Base-by-base conservation (phyloP, 2,113 vertebrate species). In the Salvelinus fontinalis region DNA sequence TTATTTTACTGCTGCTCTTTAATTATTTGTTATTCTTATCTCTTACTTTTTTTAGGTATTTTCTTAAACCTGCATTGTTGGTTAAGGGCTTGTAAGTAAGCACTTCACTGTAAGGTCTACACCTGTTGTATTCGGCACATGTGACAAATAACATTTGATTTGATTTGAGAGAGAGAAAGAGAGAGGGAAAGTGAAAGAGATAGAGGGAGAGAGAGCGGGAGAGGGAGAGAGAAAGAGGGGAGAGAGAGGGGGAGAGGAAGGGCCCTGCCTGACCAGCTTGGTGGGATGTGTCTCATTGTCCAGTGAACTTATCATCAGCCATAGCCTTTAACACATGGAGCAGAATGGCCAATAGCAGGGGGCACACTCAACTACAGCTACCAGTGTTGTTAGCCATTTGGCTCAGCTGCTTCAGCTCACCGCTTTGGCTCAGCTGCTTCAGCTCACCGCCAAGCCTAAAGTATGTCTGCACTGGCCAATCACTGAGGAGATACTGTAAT, bases 331-430 rank as follows among this genome's bases (percentile, higher is more conserved):
- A 7, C 60, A 70, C 75, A 75, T 69, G 62, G 69, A 62, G 59
- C 9, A 67, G 71, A 73, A 49, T 18, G 22, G 44, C 60, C 20
- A 73, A 62, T 75, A 24, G 57, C 27, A 62, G 67, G 71, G 39
- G 64, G 67, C 48, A 48, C 76, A 20, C 73, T 83, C 67, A 79
- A 66, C 73, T 62, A 62, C 31, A 54, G 67, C 31, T 68, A 67
- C 71, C 70, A 24, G 66, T 74, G 74, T 73, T 44, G 34, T 67
- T 67, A 62, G 67, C 77, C 78, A 71, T 74, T 80, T 80, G 71
- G 34, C 71, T 80, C 57, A 75, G 70, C 77, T 76, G 70, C 60
- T 71, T 26, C 27, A 64, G 29, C 49, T 14, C 49, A 51, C 49
- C 49, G 4, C 49, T 74, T 80, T 80, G 71, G 34, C 71, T 80